Conservation (phyloP, 2,113 vertebrate species). For the Octodon degus region DNA sequence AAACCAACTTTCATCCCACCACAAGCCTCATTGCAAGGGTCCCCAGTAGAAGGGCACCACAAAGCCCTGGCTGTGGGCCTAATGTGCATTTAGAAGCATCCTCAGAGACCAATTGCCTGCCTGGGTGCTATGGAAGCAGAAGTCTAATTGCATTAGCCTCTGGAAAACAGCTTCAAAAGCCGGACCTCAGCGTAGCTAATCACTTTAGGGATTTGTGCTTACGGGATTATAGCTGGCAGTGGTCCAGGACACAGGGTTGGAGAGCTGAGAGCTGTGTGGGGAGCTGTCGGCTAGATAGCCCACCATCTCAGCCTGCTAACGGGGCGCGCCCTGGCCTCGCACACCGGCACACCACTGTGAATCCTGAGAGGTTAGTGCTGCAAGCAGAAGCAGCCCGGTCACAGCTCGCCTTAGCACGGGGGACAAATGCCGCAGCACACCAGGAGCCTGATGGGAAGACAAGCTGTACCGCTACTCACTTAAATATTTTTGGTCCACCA, state of each 20-base stretch:
- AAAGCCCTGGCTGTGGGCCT: slow-evolving; percentile 46
- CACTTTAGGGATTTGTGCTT: neutral
- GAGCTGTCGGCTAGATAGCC: neutral
- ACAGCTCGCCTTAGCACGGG: fast-evolving
- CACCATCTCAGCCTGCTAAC: fast-evolving
- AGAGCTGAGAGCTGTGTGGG: neutral
- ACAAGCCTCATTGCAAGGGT: neutral
- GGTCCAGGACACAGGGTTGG: neutral
- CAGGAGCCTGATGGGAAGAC: neutral
- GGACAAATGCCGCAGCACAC: fast-evolving
- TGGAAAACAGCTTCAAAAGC: neutral
- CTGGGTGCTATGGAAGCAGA: neutral
- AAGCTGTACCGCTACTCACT: fast-evolving
- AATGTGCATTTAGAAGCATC: slow-evolving; percentile 42
- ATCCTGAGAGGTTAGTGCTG: fast-evolving
- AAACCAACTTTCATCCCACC: neutral
- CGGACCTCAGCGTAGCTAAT: neutral
- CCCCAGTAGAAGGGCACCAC: neutral
- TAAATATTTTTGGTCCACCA: neutral
- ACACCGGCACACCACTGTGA: fast-evolving
- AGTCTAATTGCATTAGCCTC: neutral
- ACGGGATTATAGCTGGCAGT: slow-evolving; percentile 2
- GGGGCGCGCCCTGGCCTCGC: fast-evolving
- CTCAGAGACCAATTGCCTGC: neutral
- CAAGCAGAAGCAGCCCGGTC: fast-evolving